Conservation (phyloP, 2,113 vertebrate genomes). For the Clarias magur region DNA sequence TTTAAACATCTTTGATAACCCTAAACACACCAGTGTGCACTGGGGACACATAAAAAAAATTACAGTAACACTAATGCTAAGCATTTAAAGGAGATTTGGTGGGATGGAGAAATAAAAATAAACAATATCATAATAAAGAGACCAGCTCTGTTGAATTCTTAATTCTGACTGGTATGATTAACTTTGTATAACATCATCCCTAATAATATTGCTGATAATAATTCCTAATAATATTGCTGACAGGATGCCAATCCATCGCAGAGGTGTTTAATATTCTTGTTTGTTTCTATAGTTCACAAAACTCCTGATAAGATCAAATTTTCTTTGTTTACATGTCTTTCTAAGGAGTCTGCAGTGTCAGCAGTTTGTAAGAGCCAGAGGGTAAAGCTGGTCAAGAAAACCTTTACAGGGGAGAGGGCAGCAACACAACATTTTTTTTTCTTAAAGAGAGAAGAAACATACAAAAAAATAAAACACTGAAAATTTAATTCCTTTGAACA, state of each 20-base stretch:
- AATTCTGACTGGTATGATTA: not conserved
- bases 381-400: not conserved
- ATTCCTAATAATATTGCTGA: too few species aligned
- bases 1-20: not conserved
- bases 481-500: not conserved
- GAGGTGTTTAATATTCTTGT: too few species aligned
- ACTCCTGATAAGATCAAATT: not conserved
- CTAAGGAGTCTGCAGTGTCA: not conserved
- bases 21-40: not conserved
- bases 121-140: not conserved
- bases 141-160: too few species aligned
- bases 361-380: not conserved
- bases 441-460: not conserved
- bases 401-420: not conserved
- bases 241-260: too few species aligned
- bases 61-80: not conserved
- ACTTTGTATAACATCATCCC: not conserved
- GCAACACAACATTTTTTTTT: not conserved
- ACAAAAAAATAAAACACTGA: too few species aligned
- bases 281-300: not conserved
- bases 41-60: conserved; percentile 1
- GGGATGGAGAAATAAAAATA: not conserved
- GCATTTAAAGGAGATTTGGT: not conserved
- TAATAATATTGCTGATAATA: not conserved
- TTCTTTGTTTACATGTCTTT: not conserved